Evolutionary conservation across 2,797 vertebrate species (phyloP), one percentile per base, ranked within the genome.

Genomic region (Ctenochaetus hawaiiensis): DNA sequence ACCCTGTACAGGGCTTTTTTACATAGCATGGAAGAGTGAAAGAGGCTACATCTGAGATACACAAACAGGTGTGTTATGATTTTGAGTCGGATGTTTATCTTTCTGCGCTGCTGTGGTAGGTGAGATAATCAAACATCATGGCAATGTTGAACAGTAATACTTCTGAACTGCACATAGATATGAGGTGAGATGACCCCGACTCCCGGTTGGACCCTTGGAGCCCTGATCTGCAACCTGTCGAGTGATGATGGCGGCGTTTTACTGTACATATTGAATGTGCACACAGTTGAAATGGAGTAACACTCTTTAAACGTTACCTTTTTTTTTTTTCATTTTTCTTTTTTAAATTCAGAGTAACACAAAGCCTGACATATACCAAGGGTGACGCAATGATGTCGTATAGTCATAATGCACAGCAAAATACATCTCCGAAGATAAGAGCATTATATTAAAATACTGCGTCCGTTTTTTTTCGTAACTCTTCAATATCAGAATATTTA

Each of bases 361-460:
- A 91, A 91, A 92, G 90, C 87, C 72, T 72, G 88, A 94, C 90
- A 88, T 86, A 87, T 92, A 92, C 86, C 88, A 87, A 93, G 80
- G 83, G 86, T 82, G 91, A 91, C 76, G 89, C 85, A 71, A 87
- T 92, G 89, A 87, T 93, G 93, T 87, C 17, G 72, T 89, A 90
- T 90, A 92, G 87, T 90, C 89, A 84, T 91, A 94, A 94, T 92
- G 91, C 95, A 95, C 94, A 94, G 93, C 87, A 94, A 95, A 95
- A 95, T 94, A 95, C 93, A 93, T 93, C 89, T 95, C 89, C 76
- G 78, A 94, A 91, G 87, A 89, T 90, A 91, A 92, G 93, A 95
- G 94, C 91, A 54, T 92, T 89, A 93, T 95, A 94, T 70, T 94
- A 95, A 95, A 96, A 95, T 95, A 96, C 92, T 89, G 90, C 69